phyloP scores from a whole-genome alignment of 2,113 vertebrate genomes.

The Erythrolamprus reginae region DNA sequence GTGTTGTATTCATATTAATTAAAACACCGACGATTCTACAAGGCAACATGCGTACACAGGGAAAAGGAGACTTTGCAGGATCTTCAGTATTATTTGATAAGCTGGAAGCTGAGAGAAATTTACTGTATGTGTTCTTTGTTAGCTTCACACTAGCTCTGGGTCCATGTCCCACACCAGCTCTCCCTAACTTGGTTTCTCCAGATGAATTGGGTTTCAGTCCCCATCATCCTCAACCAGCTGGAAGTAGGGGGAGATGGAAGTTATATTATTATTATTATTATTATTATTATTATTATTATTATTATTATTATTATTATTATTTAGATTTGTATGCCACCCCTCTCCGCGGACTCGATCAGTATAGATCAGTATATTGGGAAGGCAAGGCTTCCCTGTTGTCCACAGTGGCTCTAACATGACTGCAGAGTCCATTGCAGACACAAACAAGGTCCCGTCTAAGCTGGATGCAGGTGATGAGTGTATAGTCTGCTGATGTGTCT shows the following conservation, averaged over 20 bases:
- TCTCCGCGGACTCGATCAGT: no score
- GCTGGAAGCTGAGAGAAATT: background rate
- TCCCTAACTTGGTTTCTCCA: background rate
- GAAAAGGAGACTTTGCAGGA: background rate
- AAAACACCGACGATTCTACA: background rate
- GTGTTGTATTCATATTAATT: background rate
- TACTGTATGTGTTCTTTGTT: background rate
- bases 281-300: no score
- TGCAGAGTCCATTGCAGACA: background rate
- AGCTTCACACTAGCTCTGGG: background rate
- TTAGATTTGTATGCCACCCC: no score
- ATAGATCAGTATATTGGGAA: background rate
- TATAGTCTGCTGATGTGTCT: conserved; percentile 59
- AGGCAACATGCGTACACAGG: background rate
- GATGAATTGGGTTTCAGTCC: background rate
- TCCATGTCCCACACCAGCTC: background rate
- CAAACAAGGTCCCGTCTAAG: background rate
- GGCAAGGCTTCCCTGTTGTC: background rate
- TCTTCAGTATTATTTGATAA: background rate
- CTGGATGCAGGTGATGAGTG: conserved; percentile 66
- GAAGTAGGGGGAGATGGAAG: background rate
- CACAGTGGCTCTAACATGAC: background rate
- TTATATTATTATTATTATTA: no score
- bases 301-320: no score
- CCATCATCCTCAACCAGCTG: background rate